Evolutionary conservation across 2,113 vertebrate species (phyloP).

Genomic region (Meleagris gallopavo): DNA sequence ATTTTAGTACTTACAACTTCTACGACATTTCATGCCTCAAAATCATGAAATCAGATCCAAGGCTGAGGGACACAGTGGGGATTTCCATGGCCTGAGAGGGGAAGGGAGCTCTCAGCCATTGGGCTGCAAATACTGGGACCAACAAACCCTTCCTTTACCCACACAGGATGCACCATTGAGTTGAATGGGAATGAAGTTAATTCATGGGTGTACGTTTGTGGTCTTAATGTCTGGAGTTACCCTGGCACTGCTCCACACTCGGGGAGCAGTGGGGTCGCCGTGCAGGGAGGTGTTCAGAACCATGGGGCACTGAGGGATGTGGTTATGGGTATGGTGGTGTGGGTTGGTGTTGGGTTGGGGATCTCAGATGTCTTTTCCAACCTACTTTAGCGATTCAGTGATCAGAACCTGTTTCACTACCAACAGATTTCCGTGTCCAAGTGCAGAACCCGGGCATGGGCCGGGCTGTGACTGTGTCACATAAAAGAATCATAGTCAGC

Average conservation of each 20-base stretch:
- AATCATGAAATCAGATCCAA: not conserved
- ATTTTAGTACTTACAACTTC: not conserved
- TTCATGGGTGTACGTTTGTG: not conserved
- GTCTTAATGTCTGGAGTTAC: not conserved
- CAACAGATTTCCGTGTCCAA: too few species aligned
- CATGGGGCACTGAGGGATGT: too few species aligned
- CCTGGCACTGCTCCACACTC: too few species aligned
- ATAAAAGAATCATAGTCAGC: not conserved
- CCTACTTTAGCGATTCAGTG: too few species aligned
- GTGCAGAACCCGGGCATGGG: too few species aligned
- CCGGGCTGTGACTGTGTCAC: not conserved
- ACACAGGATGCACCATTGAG: not conserved
- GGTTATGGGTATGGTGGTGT: too few species aligned
- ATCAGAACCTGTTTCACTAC: too few species aligned
- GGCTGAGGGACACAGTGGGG: accelerated
- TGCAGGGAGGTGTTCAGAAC: too few species aligned
- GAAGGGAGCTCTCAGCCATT: not conserved
- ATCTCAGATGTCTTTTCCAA: too few species aligned
- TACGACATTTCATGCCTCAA: not conserved
- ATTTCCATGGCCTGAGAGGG: not conserved
- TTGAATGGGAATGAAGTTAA: not conserved
- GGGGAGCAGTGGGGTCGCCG: too few species aligned
- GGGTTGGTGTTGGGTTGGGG: too few species aligned
- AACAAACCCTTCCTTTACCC: not conserved
- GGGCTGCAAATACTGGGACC: not conserved